Percentiles rank a stretch among this genome's conserved stretches.
Evolutionary conservation across 2,888 invertebrate genomes (phyloP).

Genomic region (Synanthedon vespiformis): DNA sequence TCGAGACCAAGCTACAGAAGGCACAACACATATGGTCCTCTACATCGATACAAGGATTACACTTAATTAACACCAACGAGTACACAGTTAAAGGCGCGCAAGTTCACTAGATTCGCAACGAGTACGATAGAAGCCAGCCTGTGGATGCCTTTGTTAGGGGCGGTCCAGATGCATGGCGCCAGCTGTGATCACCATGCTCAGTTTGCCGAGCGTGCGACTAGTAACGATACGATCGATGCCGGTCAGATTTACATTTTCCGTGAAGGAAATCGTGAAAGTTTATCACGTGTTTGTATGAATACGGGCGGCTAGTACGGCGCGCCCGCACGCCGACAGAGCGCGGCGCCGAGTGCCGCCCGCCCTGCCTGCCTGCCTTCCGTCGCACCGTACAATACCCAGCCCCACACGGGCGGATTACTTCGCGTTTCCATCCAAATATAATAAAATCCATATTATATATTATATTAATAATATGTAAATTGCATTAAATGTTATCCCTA

Average conservation of each 20-base stretch:
- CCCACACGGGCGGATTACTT: constrained; percentile 4
- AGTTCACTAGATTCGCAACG: constrained; percentile 34
- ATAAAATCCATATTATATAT: neutral
- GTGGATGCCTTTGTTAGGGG: constrained; percentile 46
- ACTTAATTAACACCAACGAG: constrained; percentile 46
- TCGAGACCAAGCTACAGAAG: constrained; percentile 44
- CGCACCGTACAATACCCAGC: constrained; percentile 17
- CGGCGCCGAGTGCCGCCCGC: constrained; percentile 67
- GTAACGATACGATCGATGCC: constrained; percentile 60
- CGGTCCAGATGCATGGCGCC: constrained; percentile 56
- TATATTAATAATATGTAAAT: constrained; percentile 1
- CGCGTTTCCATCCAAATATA: neutral
- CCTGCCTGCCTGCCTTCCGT: constrained; percentile 38
- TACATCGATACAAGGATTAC: constrained; percentile 38
- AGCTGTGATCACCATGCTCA: constrained; percentile 58
- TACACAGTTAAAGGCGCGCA: constrained; percentile 21
- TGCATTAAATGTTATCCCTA: no score
- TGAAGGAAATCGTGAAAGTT: constrained; percentile 66
- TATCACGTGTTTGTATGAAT: constrained; percentile 49
- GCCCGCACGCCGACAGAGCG: constrained; percentile 66
- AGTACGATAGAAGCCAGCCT: constrained; percentile 13
- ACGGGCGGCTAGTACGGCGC: constrained; percentile 56
- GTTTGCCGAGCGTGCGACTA: constrained; percentile 49
- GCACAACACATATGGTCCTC: constrained; percentile 64
- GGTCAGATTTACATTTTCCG: constrained; percentile 68